Percentiles rank a stretch among this genome's conserved stretches.
phyloP scores from a whole-genome alignment of 2,888 invertebrate genomes.

The Oscheius onirici region DNA sequence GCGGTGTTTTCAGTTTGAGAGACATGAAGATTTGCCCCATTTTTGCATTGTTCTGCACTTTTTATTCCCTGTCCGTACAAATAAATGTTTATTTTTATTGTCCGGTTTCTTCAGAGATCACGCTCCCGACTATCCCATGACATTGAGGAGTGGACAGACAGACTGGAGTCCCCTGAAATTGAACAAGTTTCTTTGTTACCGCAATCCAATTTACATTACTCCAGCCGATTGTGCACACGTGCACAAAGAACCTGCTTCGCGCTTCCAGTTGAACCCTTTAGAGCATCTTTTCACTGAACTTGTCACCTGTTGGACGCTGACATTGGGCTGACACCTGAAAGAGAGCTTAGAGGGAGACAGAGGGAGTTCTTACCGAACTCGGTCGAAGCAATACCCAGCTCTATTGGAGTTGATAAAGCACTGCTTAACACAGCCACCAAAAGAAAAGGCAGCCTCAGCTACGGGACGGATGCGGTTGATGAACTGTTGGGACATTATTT shows the following conservation, averaged over 20 bases:
- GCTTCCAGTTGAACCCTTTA: conserved; percentile 31
- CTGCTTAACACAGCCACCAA: conserved; percentile 7
- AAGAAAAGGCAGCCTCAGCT: conserved; percentile 12
- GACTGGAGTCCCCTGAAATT: conserved; percentile 25
- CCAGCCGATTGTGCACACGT: conserved; percentile 34
- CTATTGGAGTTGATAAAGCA: conserved; percentile 9
- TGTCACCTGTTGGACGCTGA: not conserved
- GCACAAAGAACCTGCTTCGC: conserved; percentile 26
- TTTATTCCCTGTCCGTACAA: too few species aligned
- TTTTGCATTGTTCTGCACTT: too few species aligned
- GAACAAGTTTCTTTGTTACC: not conserved
- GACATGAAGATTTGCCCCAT: too few species aligned
- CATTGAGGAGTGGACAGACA: conserved; percentile 19
- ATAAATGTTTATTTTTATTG: too few species aligned
- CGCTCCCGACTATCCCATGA: conserved; percentile 11
- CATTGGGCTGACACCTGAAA: conserved; percentile 26
- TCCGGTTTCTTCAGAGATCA: too few species aligned
- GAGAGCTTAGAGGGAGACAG: not conserved
- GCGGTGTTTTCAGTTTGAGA: too few species aligned
- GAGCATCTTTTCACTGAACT: conserved; percentile 15
- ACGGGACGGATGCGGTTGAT: conserved; percentile 6
- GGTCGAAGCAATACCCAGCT: conserved; percentile 23
- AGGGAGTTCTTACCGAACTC: not conserved
- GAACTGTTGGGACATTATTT: not conserved
- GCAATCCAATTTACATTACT: conserved; percentile 6